These are phyloP conservation scores for Anas georgica DNA, from an alignment of 2,797 vertebrate species.

Conservation along the genomic window DNA sequence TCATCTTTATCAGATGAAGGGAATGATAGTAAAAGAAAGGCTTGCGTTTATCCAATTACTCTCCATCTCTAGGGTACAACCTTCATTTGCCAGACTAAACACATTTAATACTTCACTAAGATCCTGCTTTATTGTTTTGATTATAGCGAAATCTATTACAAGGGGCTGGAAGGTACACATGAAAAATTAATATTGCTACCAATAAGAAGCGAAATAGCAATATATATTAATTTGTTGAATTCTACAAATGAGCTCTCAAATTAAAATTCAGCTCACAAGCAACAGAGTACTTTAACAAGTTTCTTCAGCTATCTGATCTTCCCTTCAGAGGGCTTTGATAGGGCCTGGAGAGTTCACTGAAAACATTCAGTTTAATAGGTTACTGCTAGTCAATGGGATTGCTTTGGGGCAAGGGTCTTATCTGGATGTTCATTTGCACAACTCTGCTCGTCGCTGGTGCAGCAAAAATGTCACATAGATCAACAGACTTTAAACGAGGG, in stretches of 20 bases:
- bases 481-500: neutral
- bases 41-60: slow-evolving; percentile 61
- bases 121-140: slow-evolving; percentile 62
- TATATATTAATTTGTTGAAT: slow-evolving; percentile 43
- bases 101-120: slow-evolving; percentile 62
- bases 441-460: neutral
- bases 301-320: slow-evolving; percentile 25
- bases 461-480: neutral
- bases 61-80: slow-evolving; percentile 58
- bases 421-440: neutral
- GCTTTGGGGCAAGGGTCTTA: slow-evolving; percentile 19
- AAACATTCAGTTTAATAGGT: slow-evolving; percentile 36
- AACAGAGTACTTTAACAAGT: slow-evolving; percentile 33
- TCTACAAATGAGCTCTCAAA: slow-evolving; percentile 45
- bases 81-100: slow-evolving; percentile 61
- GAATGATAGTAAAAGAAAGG: slow-evolving; percentile 46
- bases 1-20: slow-evolving; percentile 47
- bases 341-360: slow-evolving; percentile 21
- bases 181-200: slow-evolving; percentile 43
- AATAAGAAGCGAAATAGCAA: slow-evolving; percentile 33
- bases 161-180: slow-evolving; percentile 48
- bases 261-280: slow-evolving; percentile 38
- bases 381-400: neutral
- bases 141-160: slow-evolving; percentile 51
- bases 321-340: slow-evolving; percentile 31